These are phyloP conservation scores for Myotis planiceps DNA, from an alignment of 2,797 vertebrate genomes.

Conservation along the genomic window DNA sequence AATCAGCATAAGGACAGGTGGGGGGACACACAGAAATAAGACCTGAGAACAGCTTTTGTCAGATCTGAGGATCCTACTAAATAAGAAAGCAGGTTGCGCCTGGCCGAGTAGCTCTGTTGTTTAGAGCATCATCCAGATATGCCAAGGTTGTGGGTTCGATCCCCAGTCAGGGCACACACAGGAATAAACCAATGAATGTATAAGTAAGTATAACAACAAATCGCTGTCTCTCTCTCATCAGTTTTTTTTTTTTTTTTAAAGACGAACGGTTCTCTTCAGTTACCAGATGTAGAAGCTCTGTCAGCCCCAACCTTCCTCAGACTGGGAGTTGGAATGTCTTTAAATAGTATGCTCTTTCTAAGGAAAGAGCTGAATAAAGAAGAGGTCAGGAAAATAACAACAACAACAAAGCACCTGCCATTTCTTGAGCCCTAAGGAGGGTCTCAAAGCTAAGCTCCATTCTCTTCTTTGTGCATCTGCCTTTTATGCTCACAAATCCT, in stretches of 20 bases:
- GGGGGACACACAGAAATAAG: not conserved
- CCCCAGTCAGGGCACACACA: not conserved
- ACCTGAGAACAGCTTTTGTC: not conserved
- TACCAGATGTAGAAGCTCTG: not conserved
- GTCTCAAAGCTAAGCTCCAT: not conserved
- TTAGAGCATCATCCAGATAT: not conserved
- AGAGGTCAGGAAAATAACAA: not conserved
- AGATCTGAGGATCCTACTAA: not conserved
- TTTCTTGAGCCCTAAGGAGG: not conserved
- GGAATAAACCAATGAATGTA: not conserved
- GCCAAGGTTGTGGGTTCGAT: not conserved
- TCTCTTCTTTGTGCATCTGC: not conserved
- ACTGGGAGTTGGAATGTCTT: not conserved
- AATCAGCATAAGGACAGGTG: not conserved
- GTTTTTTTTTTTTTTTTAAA: no score
- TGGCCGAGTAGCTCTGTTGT: not conserved
- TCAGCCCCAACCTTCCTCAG: not conserved
- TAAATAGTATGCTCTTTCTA: not conserved
- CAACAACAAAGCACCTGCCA: not conserved
- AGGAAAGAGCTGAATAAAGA: not conserved
- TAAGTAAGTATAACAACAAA: not conserved
- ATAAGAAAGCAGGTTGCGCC: not conserved
- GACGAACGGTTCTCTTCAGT: not conserved
- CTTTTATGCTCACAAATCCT: not conserved
- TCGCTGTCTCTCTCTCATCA: not conserved